A percentile compares a stretch with the other conserved stretches of the same genome.
Conservation (phyloP, 1,140 invertebrate genomes). For the Drosophila pandora region DNA sequence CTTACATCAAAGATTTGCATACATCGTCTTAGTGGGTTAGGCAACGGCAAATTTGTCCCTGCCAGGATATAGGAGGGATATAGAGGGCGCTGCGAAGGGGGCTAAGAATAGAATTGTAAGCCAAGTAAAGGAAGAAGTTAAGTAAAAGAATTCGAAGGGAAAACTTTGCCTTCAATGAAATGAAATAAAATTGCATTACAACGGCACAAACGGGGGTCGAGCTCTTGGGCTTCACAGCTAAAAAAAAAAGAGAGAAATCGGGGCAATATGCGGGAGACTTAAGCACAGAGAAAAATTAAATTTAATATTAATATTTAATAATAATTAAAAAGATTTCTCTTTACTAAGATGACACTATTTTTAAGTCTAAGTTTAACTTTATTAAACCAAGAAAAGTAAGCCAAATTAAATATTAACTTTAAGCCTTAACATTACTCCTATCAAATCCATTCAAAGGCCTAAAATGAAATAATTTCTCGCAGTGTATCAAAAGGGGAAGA, state of each 20-base stretch:
- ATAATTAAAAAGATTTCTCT: not conserved
- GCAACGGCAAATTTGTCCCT: slow-evolving; percentile 44
- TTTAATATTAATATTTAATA: not conserved
- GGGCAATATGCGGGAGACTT: slow-evolving; percentile 6
- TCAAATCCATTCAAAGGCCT: too few species aligned
- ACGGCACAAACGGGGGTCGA: slow-evolving; percentile 53
- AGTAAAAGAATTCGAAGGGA: slow-evolving; percentile 75
- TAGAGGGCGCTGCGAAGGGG: not conserved
- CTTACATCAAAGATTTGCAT: slow-evolving; percentile 81
- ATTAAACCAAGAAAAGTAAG: too few species aligned
- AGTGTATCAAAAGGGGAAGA: not conserved
- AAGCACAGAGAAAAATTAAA: not conserved
- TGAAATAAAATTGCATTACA: slow-evolving; percentile 82
- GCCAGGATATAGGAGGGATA: not conserved
- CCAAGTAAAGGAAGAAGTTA: slow-evolving; percentile 61
- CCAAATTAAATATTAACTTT: too few species aligned
- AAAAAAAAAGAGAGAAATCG: slow-evolving; percentile 13
- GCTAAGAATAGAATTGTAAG: slow-evolving; percentile 34
- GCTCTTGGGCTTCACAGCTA: slow-evolving; percentile 6
- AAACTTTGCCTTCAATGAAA: slow-evolving; percentile 81
- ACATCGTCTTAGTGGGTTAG: slow-evolving; percentile 63
- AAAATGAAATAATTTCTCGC: not conserved
- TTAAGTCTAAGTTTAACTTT: too few species aligned
- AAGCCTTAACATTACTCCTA: too few species aligned
- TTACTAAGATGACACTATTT: too few species aligned